A percentile compares a stretch with the other conserved stretches of the same genome.
phyloP scores from a whole-genome alignment of 2,797 vertebrate species.

The Sebastes diploproa region DNA sequence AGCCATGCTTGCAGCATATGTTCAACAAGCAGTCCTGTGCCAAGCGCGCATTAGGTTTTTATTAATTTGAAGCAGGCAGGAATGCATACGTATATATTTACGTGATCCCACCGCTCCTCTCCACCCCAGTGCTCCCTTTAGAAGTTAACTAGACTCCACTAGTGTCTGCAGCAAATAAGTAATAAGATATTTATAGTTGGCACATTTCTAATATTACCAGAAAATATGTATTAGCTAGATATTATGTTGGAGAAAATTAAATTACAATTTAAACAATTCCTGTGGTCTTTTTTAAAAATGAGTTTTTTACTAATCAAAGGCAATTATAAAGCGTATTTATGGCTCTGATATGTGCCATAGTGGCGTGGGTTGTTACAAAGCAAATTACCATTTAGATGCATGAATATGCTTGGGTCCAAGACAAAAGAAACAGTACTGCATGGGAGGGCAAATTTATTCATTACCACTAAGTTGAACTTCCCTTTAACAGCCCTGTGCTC shows the following conservation, averaged over 20 bases:
- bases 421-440: constrained; percentile 92
- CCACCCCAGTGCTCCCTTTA: constrained; percentile 44
- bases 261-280: constrained; percentile 21
- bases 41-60: constrained; percentile 92
- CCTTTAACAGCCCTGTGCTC: constrained; percentile 94
- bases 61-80: constrained; percentile 97
- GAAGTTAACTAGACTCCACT: constrained; percentile 62
- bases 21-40: constrained; percentile 98
- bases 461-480: constrained; percentile 98
- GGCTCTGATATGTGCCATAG: constrained; percentile 29
- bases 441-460: constrained; percentile 96
- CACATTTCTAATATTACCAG: not conserved
- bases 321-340: constrained; percentile 49
- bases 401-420: constrained; percentile 72
- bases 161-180: constrained; percentile 39
- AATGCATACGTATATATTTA: constrained; percentile 95
- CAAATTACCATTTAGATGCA: constrained; percentile 74
- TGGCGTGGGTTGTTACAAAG: constrained; percentile 45
- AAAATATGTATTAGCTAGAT: constrained; percentile 10
- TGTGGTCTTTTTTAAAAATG: constrained; percentile 3
- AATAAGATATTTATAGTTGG: constrained; percentile 15
- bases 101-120: constrained; percentile 79
- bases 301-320: constrained; percentile 40
- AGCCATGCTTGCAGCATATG: constrained; percentile 99
- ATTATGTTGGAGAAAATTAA: not conserved